phyloP scores from a whole-genome alignment of 2,113 vertebrate genomes.

The Ellobius talpinus region DNA sequence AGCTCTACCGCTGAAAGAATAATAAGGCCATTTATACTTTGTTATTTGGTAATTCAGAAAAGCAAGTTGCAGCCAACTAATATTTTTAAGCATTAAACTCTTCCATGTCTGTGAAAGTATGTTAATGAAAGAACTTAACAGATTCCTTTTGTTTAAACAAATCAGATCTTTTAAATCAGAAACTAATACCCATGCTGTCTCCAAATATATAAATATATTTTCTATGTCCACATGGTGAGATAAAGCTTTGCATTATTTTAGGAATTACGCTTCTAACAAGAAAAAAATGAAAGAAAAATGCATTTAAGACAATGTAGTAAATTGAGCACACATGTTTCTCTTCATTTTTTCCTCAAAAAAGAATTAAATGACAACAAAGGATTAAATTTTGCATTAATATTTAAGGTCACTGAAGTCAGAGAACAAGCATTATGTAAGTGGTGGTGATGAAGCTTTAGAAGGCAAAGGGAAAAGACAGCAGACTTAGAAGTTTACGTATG shows the following conservation, averaged over 20 bases:
- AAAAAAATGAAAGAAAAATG: constrained; percentile 61
- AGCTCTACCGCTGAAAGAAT: constrained; percentile 64
- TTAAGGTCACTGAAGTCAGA: background rate
- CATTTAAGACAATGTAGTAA: constrained; percentile 70
- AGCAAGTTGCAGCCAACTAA: constrained; percentile 80
- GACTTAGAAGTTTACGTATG: background rate
- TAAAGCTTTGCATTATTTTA: constrained; percentile 82
- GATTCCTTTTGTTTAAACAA: constrained; percentile 81
- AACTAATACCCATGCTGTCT: constrained; percentile 84
- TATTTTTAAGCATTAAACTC: constrained; percentile 82
- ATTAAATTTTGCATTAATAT: constrained; percentile 5
- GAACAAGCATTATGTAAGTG: background rate
- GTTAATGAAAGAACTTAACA: constrained; percentile 83
- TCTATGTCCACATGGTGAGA: constrained; percentile 77
- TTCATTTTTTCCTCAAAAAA: constrained; percentile 41
- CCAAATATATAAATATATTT: constrained; percentile 84
- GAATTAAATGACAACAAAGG: constrained; percentile 13
- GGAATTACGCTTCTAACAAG: constrained; percentile 76
- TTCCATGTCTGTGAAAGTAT: constrained; percentile 83
- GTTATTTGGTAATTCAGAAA: constrained; percentile 83
- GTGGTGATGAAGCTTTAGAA: background rate
- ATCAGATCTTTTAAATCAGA: constrained; percentile 88
- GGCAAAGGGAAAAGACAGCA: background rate
- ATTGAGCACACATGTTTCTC: constrained; percentile 46
- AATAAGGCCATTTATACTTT: constrained; percentile 82